Base-by-base conservation (phyloP, 2,888 invertebrate species). In the Aethes cnicana region DNA sequence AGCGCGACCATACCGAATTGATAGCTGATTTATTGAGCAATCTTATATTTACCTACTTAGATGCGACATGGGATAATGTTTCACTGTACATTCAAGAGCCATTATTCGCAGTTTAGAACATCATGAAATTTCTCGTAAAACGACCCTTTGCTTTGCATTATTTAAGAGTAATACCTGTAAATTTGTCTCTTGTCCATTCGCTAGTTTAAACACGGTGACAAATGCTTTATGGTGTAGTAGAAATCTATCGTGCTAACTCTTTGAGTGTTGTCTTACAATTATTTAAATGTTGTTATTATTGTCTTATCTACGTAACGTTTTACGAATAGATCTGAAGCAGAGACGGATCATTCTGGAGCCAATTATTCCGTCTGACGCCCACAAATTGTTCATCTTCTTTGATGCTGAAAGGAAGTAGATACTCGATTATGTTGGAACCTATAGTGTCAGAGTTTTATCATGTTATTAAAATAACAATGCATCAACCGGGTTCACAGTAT, bases 341-440 rank as follows among this genome's bases (percentile, higher is more conserved):
- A 17, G 48, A 48, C 46, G 53, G 56, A 65, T 59, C 57, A 63
- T 60, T 62, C 61, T 47, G 58, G 25, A 50, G 32, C 23, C 47
- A 55, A 55, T 77, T 74, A 72, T 68, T 66, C 66, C 65, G 69
- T 71, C 69, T 66, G 50, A 62, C 67, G 56, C 72, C 72, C 66
- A 71, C 69, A 42, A 53, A 50, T 56, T 54, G 52, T 61, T 39
- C 32, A 32, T 37, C 44, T 39, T 23, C 23, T 8, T 18, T 32
- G 50, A 17, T 17, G 36, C 21, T 26, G 14, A 26, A 42, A 12
- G 20, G 14, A 18, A 33, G 12, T 21, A 25, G 4, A 48, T 25
- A 17, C 16, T 18, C n/a, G n/a, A n/a, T n/a, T n/a, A n/a, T n/a
- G n/a, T n/a, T n/a, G n/a, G n/a, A n/a, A n/a, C n/a, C n/a, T n/a